Conservation (phyloP, 92 coral and sea anemone genomes). For the Porites divaricata region DNA sequence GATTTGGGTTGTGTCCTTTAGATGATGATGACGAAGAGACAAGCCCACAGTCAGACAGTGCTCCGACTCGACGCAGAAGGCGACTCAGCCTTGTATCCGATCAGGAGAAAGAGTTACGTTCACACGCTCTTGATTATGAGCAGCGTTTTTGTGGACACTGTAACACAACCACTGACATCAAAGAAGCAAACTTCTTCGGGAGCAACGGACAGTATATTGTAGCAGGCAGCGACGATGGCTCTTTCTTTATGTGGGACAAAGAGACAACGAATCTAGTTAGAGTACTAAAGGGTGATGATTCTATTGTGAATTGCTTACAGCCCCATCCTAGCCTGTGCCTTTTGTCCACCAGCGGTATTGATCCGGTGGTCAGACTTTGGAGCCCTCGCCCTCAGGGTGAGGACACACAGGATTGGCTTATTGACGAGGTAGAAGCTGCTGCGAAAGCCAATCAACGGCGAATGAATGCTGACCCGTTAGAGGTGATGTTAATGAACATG, state of each 20-base stretch:
- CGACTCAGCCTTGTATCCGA: slow-evolving; percentile 80
- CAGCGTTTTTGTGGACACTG: slow-evolving; percentile 96
- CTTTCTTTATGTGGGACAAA: slow-evolving; percentile 94
- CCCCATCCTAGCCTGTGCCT: slow-evolving; percentile 95
- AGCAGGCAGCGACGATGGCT: slow-evolving; percentile 99
- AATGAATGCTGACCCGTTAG: slow-evolving; percentile 99
- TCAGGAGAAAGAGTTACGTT: slow-evolving; percentile 81
- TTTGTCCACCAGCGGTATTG: slow-evolving; percentile 98
- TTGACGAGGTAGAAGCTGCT: slow-evolving; percentile 95
- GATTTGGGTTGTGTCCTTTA: neutral
- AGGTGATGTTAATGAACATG: slow-evolving; percentile 97
- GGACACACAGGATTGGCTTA: slow-evolving; percentile 60
- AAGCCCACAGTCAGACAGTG: slow-evolving; percentile 39
- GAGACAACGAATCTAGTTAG: slow-evolving; percentile 89
- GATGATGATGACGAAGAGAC: slow-evolving; percentile 54
- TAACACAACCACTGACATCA: slow-evolving; percentile 97
- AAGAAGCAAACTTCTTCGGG: slow-evolving; percentile 98
- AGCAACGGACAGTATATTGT: slow-evolving; percentile 93
- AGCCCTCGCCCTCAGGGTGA: slow-evolving; percentile 85
- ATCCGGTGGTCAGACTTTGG: slow-evolving; percentile 97
- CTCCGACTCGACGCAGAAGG: slow-evolving; percentile 71
- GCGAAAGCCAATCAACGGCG: slow-evolving; percentile 96
- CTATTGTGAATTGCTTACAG: slow-evolving; percentile 98
- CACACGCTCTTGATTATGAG: slow-evolving; percentile 79
- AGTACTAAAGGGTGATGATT: slow-evolving; percentile 96